phyloP scores from a whole-genome alignment of 2,113 vertebrate genomes.

The Herpailurus yagouaroundi region DNA sequence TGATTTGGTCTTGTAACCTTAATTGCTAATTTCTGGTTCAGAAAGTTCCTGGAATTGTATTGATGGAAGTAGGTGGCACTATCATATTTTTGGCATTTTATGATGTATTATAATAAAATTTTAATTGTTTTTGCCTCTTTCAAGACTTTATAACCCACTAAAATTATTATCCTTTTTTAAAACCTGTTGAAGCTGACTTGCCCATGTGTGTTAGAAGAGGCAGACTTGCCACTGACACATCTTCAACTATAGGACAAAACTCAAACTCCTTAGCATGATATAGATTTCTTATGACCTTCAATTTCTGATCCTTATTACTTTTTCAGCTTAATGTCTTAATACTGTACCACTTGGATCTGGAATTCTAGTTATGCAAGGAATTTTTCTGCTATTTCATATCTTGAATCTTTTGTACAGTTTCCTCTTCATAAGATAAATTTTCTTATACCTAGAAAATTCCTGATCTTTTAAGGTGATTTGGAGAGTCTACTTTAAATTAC shows the following conservation, averaged over 20 bases:
- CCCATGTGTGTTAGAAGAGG: neutral
- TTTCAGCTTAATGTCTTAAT: neutral
- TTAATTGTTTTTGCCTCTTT: neutral
- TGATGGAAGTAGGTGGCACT: neutral
- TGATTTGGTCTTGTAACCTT: neutral
- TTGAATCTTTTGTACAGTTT: neutral
- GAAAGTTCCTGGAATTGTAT: neutral
- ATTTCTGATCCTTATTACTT: neutral
- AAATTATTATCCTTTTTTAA: neutral
- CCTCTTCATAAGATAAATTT: neutral
- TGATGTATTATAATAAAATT: neutral
- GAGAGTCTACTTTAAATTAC: neutral
- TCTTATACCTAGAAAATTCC: neutral
- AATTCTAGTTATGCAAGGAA: neutral
- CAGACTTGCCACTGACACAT: neutral
- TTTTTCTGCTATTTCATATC: neutral
- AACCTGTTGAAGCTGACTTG: neutral
- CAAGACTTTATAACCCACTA: neutral
- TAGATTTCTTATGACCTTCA: neutral
- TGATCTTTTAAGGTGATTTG: neutral
- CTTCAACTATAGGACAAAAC: neutral
- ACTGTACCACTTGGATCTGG: neutral
- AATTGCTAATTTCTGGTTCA: constrained; percentile 18
- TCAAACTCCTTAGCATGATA: neutral
- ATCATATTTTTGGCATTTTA: neutral